Base-by-base conservation (phyloP, 1,140 invertebrate species). In the Bombus waltoni region DNA sequence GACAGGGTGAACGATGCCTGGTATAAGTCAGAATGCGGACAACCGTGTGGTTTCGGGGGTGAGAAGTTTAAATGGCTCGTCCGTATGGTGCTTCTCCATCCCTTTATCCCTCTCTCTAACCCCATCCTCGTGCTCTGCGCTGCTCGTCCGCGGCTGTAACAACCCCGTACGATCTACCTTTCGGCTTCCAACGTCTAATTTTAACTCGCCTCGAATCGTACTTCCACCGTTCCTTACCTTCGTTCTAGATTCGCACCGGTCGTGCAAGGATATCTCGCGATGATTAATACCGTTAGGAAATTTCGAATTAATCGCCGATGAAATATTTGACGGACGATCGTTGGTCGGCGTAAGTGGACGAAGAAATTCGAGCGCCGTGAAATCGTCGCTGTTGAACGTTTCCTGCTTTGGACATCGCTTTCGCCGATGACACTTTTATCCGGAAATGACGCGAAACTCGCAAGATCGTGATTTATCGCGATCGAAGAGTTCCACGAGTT, bases 11-110 rank as follows among this genome's bases (percentile, higher is more conserved):
- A 93, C 93, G 94, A 95, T 95, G 94, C 93, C 90, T 88, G 89
- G 94, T 94, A 95, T 95, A 95, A 95, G 94, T 95, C 94, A 95
- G 94, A 94, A 95, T 95, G 95, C 95, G 95, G 94, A 95, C 94
- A 95, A 94, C 91, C 94, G 92, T 93, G 94, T 86, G 93, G 94
- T 95, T 94, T 91, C 81, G 86, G 93, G 93, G 92, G 93, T 95
- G 95, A 94, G 94, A 95, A 95, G 94, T 95, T 95, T 95, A 95
- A 95, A 95, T 95, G 95, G 94, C 94, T 94, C 93, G 94, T 94
- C 95, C 95, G 95, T 95, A 95, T 95, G 95, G 94, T 92, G 95
- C 94, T 90, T 92, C 92, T 92, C 93, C 91, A 90, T 90, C 92
- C 92, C 92, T 91, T 85, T 88, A 81, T 81, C 89, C 86, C 76